These are phyloP conservation scores for Drosophila bunnanda DNA, from an alignment of 2,888 invertebrate species.

Conservation along the genomic window DNA sequence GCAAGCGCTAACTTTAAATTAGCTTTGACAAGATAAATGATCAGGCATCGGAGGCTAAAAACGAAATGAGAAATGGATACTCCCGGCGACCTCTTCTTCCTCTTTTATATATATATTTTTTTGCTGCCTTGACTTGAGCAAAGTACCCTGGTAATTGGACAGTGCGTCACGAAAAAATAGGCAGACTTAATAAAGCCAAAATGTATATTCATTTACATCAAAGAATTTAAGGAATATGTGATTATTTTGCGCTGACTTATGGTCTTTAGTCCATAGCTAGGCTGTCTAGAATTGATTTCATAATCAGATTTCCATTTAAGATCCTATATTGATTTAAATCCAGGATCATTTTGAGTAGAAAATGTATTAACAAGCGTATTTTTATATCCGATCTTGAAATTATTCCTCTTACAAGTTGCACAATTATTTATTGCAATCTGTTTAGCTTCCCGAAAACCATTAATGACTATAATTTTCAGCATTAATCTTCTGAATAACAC, in stretches of 20 bases:
- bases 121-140: conserved; percentile 1
- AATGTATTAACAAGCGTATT: too few relatives aligned
- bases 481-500: conserved; percentile 14
- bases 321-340: not conserved
- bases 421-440: not conserved
- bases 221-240: too few relatives aligned
- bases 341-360: not conserved
- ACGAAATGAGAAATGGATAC: conserved; percentile 43
- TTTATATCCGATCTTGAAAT: too few relatives aligned
- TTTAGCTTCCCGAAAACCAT: not conserved
- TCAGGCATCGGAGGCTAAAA: conserved; percentile 40
- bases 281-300: not conserved
- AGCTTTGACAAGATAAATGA: conserved; percentile 76
- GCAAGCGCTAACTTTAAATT: conserved; percentile 61
- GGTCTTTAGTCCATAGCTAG: too few relatives aligned
- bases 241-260: not conserved
- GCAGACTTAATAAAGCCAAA: not conserved
- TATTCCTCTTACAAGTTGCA: not conserved
- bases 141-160: conserved; percentile 39
- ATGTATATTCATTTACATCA: not conserved
- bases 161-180: conserved; percentile 9
- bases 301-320: not conserved
- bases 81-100: conserved; percentile 23
- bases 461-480: conserved; percentile 2
- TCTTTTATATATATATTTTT: not conserved